phyloP scores from a whole-genome alignment of 2,888 invertebrate species.

The Spicauda simplicius region DNA sequence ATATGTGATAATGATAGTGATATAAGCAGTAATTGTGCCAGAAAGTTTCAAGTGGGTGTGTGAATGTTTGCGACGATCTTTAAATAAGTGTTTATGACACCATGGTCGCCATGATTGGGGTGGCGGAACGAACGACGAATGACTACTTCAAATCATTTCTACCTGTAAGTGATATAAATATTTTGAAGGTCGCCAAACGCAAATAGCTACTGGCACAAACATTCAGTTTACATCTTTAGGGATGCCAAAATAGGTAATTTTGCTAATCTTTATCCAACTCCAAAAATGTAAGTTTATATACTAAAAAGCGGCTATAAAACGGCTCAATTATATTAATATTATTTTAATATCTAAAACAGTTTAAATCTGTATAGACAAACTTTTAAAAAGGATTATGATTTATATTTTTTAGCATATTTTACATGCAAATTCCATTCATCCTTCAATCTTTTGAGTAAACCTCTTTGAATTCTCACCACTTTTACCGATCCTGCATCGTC shows the following conservation, averaged over 20 bases:
- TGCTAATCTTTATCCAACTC: background rate
- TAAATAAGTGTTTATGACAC: conserved; percentile 57
- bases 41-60: conserved; percentile 52
- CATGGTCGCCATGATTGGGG: conserved; percentile 69
- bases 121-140: conserved; percentile 66
- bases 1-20: background rate
- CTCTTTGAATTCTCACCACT: too few species aligned
- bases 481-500: too few species aligned
- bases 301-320: too few species aligned
- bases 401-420: too few species aligned
- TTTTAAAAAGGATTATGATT: too few species aligned
- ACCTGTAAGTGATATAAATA: conserved; percentile 66
- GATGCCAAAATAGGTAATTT: conserved; percentile 2
- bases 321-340: too few species aligned
- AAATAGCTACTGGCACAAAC: conserved; percentile 28
- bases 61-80: conserved; percentile 45
- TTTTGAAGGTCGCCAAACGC: conserved; percentile 26
- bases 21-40: conserved; percentile 3
- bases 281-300: too few species aligned
- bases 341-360: too few species aligned
- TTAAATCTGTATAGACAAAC: too few species aligned
- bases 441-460: too few species aligned
- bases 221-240: conserved; percentile 12
- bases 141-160: conserved; percentile 75
- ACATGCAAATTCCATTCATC: too few species aligned